Evolutionary conservation across 2,113 vertebrate genomes (phyloP).

Genomic region (Fukomys damarensis): DNA sequence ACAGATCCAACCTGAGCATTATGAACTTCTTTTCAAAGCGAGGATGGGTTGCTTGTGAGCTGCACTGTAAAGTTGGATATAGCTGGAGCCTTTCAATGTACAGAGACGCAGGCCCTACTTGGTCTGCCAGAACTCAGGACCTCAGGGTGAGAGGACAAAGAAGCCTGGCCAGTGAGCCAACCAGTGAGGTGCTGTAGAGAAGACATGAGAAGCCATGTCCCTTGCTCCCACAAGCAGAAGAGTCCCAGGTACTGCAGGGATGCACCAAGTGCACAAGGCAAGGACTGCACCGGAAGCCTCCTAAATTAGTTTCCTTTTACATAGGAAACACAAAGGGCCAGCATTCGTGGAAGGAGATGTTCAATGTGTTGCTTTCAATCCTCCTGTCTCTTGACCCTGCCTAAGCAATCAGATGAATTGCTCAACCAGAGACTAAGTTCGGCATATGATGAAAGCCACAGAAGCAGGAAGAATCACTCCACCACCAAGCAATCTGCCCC

Average conservation of each 20-base stretch:
- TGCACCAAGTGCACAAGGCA: fast-evolving
- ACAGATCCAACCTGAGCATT: neutral
- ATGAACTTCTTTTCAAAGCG: neutral
- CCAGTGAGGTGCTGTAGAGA: too few relatives aligned
- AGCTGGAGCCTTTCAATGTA: neutral
- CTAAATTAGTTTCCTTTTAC: neutral
- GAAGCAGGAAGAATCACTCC: neutral
- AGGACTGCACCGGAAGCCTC: fast-evolving
- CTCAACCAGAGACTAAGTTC: neutral
- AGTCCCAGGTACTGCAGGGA: neutral
- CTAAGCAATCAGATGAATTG: fast-evolving
- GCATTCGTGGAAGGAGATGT: fast-evolving
- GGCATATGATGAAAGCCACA: neutral
- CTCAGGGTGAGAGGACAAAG: fast-evolving
- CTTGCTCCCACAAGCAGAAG: fast-evolving
- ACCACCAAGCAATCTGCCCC: fast-evolving
- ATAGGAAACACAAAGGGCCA: too few relatives aligned
- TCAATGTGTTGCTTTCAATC: too few relatives aligned
- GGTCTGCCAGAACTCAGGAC: neutral
- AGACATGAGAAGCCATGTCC: neutral
- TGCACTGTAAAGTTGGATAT: neutral
- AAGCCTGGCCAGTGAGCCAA: neutral
- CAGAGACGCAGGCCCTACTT: neutral
- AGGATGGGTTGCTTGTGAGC: neutral
- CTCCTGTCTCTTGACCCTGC: too few relatives aligned